Evolutionary conservation across 2,797 vertebrate species (phyloP).

Genomic region (Etheostoma nigrum): DNA sequence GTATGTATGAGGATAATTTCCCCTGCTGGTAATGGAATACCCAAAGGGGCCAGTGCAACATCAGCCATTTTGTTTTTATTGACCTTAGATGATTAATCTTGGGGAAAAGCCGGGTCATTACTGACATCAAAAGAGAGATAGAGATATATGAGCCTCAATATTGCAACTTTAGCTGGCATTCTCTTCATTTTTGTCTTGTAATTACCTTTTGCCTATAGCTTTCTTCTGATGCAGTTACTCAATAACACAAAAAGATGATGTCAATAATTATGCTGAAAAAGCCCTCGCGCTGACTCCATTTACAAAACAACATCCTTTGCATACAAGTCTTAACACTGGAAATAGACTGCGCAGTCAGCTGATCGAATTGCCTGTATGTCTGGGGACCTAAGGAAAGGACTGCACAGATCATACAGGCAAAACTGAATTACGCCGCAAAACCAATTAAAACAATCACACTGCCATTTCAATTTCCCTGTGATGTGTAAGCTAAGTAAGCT

Average conservation of each 20-base stretch:
- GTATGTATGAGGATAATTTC: constrained; percentile 54
- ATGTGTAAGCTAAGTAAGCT: constrained; percentile 72
- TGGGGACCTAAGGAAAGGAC: constrained; percentile 35
- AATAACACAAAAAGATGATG: constrained; percentile 39
- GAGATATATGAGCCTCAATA: constrained; percentile 32
- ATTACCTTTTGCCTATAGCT: constrained; percentile 58
- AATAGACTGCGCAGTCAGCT: constrained; percentile 53
- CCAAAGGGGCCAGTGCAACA: constrained; percentile 51
- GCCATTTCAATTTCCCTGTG: constrained; percentile 71
- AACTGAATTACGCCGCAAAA: constrained; percentile 73
- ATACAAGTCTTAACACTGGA: constrained; percentile 38
- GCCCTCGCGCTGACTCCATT: constrained; percentile 40
- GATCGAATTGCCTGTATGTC: constrained; percentile 65
- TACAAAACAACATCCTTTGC: constrained; percentile 46
- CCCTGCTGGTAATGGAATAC: constrained; percentile 76
- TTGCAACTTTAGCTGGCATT: constrained; percentile 53
- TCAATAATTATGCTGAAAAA: constrained; percentile 51
- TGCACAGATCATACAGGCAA: constrained; percentile 61
- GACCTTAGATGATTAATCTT: constrained; percentile 74
- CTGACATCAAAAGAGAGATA: constrained; percentile 28
- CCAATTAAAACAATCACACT: constrained; percentile 79
- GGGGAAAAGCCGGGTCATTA: constrained; percentile 56
- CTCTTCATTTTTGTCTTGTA: constrained; percentile 46
- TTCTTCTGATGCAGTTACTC: constrained; percentile 40
- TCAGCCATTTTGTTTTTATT: constrained; percentile 78